Conservation (phyloP, 1,140 invertebrate species). For the Gryllus bimaculatus region DNA sequence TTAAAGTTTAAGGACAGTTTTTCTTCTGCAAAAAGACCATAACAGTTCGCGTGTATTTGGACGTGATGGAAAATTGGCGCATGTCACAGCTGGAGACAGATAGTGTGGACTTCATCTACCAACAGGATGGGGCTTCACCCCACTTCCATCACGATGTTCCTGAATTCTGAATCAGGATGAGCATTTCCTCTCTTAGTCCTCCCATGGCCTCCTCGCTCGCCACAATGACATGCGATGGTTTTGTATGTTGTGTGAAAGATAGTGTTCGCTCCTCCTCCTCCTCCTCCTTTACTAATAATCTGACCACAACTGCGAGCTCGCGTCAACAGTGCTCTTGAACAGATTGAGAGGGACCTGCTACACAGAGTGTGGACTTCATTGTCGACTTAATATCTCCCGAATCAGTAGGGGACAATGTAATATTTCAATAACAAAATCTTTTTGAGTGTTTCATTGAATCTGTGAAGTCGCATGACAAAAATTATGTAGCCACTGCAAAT, state of each 20-base stretch:
- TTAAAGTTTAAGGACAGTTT: slow-evolving; percentile 16
- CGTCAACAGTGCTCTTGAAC: slow-evolving; percentile 18
- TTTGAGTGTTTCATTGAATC: slow-evolving; percentile 14
- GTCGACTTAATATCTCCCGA: slow-evolving; percentile 8
- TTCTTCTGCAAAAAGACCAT: slow-evolving; percentile 19
- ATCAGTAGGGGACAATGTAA: slow-evolving; percentile 15
- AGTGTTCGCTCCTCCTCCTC: slow-evolving; percentile 14
- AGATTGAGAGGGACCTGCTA: slow-evolving; percentile 18
- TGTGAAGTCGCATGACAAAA: neutral
- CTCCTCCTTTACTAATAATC: too few species aligned
- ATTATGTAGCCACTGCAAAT: neutral
- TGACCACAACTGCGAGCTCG: slow-evolving; percentile 18
- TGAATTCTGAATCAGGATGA: slow-evolving; percentile 14
- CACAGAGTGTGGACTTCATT: slow-evolving; percentile 15
- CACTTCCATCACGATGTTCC: slow-evolving; percentile 15
- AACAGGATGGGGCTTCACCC: slow-evolving; percentile 17
- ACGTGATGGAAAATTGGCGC: slow-evolving; percentile 13
- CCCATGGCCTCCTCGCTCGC: slow-evolving; percentile 19
- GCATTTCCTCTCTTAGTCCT: too few species aligned
- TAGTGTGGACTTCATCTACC: slow-evolving; percentile 18
- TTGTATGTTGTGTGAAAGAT: slow-evolving; percentile 20
- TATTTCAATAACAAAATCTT: slow-evolving; percentile 8
- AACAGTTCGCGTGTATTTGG: slow-evolving; percentile 9
- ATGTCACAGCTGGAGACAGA: slow-evolving; percentile 16
- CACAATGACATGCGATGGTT: slow-evolving; percentile 19